Base-by-base conservation (phyloP, 2,113 vertebrate species). In the Agapornis roseicollis region DNA sequence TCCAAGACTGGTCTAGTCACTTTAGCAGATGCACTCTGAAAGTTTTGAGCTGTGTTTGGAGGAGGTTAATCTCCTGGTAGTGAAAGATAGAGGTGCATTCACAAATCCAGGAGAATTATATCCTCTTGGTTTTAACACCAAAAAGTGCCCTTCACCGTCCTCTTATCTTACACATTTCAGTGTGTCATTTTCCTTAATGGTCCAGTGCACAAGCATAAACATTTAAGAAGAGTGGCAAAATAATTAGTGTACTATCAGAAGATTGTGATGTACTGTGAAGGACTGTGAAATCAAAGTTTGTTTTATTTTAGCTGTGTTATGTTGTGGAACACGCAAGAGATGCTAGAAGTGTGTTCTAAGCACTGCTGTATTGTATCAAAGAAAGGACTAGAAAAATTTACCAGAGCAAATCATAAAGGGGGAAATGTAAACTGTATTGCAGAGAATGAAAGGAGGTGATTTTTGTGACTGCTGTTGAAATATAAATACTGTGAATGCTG, bases 401-500 rank as follows among this genome's bases (percentile, higher is more conserved):
- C 55, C 58, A 88, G 80, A 93, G 66, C 85, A 86, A 71, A 81
- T 93, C 41, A 91, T 89, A 92, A 82, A 4, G 25, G 39, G 52
- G 55, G 79, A 60, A 79, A 88, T 91, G 89, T 83, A 86, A 96
- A 96, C 80, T 92, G 69, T 95, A 28, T 96, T 96, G 92, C 89
- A 86, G 89, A 91, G 88, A 85, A 96, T 92, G 71, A 88, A 96
- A 90, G 81, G 71, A 80, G 94, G 65, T 78, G 63, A 23, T 28
- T 80, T 93, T 89, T 95, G 83, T 79, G 77, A n/a, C 88, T 96
- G 46, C 95, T 94, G 44, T 94, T 98, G 97, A 98, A 98, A 97
- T 97, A 83, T 61, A 98, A 95, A 95, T 93, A 85, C 94, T 63
- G 46, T 96, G 97, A 97, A 94, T 97, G 96, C 97, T 97, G 97